Evolutionary conservation across 2,113 vertebrate genomes (phyloP).

Genomic region (Pseudonaja textilis): DNA sequence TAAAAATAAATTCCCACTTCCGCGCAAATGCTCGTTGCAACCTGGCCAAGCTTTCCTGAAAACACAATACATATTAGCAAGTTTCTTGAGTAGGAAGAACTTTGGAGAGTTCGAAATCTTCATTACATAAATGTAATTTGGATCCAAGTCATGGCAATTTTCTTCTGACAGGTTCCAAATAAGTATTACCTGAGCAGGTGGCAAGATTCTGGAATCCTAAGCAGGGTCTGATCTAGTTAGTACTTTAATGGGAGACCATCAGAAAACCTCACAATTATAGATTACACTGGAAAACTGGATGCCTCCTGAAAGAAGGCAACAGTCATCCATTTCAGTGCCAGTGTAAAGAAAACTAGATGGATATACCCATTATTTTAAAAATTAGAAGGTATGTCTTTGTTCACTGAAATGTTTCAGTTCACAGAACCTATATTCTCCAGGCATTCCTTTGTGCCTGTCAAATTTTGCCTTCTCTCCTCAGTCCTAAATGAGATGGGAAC

Average conservation of each 20-base stretch:
- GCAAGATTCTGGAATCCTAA: neutral
- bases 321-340: neutral
- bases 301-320: neutral
- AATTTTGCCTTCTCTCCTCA: neutral
- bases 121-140: constrained; percentile 1
- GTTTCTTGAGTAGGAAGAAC: constrained; percentile 10
- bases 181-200: neutral
- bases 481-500: neutral
- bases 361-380: neutral
- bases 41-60: constrained; percentile 95
- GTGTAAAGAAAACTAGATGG: neutral
- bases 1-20: constrained; percentile 99
- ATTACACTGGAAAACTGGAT: neutral
- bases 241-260: neutral
- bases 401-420: neutral
- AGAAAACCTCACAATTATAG: neutral
- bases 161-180: neutral
- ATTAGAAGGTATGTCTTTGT: neutral
- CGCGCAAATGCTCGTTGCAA: constrained; percentile 94
- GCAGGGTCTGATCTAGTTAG: neutral
- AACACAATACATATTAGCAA: constrained; percentile 45
- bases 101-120: neutral
- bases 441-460: neutral
- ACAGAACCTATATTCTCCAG: neutral
- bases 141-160: neutral